Evolutionary conservation across 2,113 vertebrate species (phyloP).

Genomic region (Chunga burmeisteri): DNA sequence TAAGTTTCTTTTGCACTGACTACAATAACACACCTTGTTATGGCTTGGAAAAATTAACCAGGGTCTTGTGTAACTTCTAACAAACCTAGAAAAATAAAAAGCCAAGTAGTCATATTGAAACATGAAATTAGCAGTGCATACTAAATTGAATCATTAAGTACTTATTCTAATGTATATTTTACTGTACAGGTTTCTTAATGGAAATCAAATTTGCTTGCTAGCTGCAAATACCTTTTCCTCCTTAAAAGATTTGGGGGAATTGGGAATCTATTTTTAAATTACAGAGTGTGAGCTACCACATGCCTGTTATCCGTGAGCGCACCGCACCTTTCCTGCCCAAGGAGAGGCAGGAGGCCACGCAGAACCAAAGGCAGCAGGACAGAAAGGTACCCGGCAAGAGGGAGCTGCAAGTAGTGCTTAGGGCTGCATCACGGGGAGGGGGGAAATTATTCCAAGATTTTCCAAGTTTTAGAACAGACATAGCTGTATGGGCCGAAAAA

Average conservation of each 20-base stretch:
- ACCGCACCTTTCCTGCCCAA: neutral
- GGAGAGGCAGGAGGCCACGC: neutral
- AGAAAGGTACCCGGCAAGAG: neutral
- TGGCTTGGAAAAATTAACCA: neutral
- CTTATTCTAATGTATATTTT: neutral
- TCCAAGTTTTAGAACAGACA: neutral
- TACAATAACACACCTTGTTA: neutral
- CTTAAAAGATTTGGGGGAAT: conserved; percentile 76
- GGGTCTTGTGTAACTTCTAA: neutral
- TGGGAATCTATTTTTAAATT: conserved; percentile 49
- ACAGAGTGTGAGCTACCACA: neutral
- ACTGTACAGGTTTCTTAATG: conserved; percentile 72
- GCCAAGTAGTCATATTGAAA: neutral
- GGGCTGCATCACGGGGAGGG: neutral
- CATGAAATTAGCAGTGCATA: neutral
- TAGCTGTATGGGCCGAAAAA: neutral
- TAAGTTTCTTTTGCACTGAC: neutral
- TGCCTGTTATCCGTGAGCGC: neutral
- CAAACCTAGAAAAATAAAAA: neutral
- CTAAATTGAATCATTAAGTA: neutral
- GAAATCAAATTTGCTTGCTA: conserved; percentile 79
- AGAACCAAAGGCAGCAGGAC: neutral
- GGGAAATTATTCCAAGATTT: neutral
- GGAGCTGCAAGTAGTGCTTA: neutral
- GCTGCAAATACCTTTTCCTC: conserved; percentile 81